Evolutionary conservation across 2,113 vertebrate species (phyloP).

Genomic region (Grallaria varia): DNA sequence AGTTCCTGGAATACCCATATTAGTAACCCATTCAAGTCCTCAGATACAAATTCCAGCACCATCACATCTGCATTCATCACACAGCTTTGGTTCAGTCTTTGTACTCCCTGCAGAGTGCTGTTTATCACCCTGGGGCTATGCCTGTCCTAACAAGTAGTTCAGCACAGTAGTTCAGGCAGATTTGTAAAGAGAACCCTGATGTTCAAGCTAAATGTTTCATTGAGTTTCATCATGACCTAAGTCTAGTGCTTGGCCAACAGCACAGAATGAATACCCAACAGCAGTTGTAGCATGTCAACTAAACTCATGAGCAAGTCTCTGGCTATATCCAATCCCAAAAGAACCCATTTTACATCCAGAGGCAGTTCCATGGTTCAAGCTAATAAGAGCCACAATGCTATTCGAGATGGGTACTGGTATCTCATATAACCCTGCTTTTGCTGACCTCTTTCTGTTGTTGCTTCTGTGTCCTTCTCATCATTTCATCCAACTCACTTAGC

Average conservation of each 20-base stretch:
- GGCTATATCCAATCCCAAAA: background rate
- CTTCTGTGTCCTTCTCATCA: background rate
- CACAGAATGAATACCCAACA: background rate
- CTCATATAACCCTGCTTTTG: background rate
- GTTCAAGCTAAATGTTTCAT: background rate
- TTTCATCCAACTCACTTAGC: background rate
- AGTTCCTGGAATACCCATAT: background rate
- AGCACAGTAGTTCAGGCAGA: background rate
- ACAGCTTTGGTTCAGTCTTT: background rate
- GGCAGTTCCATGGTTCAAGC: background rate
- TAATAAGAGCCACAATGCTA: background rate
- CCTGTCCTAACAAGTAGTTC: background rate
- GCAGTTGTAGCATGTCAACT: background rate
- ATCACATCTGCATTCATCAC: background rate
- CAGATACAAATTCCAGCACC: background rate
- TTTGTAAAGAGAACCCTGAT: background rate
- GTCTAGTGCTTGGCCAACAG: background rate
- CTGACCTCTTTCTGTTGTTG: background rate
- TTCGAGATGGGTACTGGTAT: background rate
- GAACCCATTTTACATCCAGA: background rate
- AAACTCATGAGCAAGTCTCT: background rate
- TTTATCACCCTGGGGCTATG: background rate
- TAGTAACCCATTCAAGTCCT: background rate
- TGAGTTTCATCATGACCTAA: background rate
- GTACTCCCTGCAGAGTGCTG: background rate